Conservation (phyloP, 2,888 invertebrate genomes). For the Encarsia formosa region DNA sequence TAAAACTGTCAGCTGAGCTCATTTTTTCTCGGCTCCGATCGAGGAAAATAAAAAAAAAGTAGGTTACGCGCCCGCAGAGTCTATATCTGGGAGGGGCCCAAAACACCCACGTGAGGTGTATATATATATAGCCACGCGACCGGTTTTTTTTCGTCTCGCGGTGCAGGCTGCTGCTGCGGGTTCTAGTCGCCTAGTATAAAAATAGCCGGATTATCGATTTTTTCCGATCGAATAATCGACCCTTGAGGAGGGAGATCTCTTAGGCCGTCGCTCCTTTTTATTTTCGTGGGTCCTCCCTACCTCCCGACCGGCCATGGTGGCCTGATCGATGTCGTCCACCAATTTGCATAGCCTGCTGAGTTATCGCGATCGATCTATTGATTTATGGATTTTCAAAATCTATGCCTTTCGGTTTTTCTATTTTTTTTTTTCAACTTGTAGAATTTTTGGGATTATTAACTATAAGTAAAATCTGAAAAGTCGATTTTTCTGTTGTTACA, state of each 20-base stretch:
- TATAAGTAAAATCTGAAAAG: too few relatives aligned
- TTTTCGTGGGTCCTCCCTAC: too few relatives aligned
- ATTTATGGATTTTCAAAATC: background rate
- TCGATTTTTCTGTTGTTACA: too few relatives aligned
- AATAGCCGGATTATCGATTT: conserved; percentile 43
- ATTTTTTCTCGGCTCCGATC: conserved; percentile 39
- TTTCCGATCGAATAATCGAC: conserved; percentile 32
- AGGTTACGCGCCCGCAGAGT: too few relatives aligned
- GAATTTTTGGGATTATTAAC: too few relatives aligned
- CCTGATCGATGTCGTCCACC: conserved; percentile 37
- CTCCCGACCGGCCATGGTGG: conserved; percentile 33
- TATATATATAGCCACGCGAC: conserved; percentile 17
- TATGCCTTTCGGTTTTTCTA: background rate
- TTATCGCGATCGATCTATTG: too few relatives aligned
- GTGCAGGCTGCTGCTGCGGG: conserved; percentile 13
- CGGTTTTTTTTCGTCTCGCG: conserved; percentile 28
- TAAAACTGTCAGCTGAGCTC: conserved; percentile 34
- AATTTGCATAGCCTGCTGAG: conserved; percentile 40
- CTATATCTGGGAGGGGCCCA: too few relatives aligned
- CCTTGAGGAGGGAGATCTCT: too few relatives aligned
- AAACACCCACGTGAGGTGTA: too few relatives aligned
- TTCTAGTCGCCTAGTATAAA: conserved; percentile 44
- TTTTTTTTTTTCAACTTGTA: too few relatives aligned
- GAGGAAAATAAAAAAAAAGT: conserved; percentile 39
- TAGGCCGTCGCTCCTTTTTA: too few relatives aligned